phyloP scores from a whole-genome alignment of 1,140 invertebrate species.

The Elysia chlorotica region DNA sequence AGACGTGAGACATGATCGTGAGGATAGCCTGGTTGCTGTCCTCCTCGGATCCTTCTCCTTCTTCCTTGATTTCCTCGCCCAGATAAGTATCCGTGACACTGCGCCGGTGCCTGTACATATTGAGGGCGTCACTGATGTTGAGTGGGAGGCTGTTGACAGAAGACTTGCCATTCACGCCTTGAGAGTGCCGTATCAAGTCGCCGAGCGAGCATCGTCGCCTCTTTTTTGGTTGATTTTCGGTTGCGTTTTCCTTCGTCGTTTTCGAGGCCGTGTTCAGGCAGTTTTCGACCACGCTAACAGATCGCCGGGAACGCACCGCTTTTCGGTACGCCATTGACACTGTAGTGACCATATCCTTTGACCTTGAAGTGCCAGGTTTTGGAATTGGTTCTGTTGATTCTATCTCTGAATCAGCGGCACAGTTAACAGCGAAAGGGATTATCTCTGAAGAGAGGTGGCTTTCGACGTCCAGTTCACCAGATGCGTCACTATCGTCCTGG shows the following conservation, averaged over 20 bases:
- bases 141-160: neutral
- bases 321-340: too few species aligned
- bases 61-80: slow-evolving; percentile 10
- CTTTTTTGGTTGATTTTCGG: neutral
- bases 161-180: neutral
- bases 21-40: slow-evolving; percentile 13
- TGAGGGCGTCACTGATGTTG: slow-evolving; percentile 24
- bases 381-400: too few species aligned
- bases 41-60: neutral
- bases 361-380: too few species aligned
- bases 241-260: neutral
- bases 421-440: too few species aligned
- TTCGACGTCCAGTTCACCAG: neutral
- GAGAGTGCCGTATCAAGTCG: slow-evolving; percentile 7
- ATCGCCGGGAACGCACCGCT: neutral
- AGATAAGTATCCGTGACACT: slow-evolving; percentile 30
- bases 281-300: neutral
- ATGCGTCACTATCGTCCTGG: neutral
- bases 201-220: slow-evolving; percentile 14
- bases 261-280: neutral
- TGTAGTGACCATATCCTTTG: too few species aligned
- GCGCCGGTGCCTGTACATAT: slow-evolving; percentile 24
- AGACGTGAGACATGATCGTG: slow-evolving; percentile 8
- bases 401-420: too few species aligned
- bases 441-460: neutral